Evolutionary conservation across 2,888 invertebrate genomes (phyloP), one percentile per base, ranked within the genome.

Genomic region (Eurytoma californica): DNA sequence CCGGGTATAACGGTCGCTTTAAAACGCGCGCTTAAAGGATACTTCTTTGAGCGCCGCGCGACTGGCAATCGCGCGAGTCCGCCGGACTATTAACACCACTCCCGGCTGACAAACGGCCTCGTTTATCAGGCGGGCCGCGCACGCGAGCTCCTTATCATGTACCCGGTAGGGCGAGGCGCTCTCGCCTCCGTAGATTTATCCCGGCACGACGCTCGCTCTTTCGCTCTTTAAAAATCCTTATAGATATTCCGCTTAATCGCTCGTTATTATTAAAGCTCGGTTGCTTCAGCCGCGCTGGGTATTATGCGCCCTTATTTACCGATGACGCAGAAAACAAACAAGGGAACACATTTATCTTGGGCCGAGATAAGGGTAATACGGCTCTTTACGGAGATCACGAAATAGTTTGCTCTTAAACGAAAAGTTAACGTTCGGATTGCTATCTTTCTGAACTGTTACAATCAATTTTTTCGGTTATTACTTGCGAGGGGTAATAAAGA

Each of bases 291-390:
- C 51, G 7, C 28, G 16, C 13, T 16, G 5, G 1, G n/a, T 18
- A 13, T 20, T 57, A 30, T n/a, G 5, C 16, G 18, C 20, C 30
- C 47, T 55, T 76, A 70, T 76, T 76, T 53, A 70, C 63, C 69
- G 65, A 77, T 77, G 69, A 69, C 63, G 69, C 28, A 61, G 63
- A 65, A 78, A 78, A 78, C 68, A 78, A 78, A 78, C 30, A 58
- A 72, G 51, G 60, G 61, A 53, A 13, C 3, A 55, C 55, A 69
- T 51, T 76, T 69, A 76, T 76, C 76, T 51, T 13, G 4, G 12
- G 5, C 12, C 14, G 20, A 67, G 58, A 74, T 73, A 65, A 65
- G 57, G 73, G 39, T 57, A 73, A 65, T 18, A 14, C 20, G 39
- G 13, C 14, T 65, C 5, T 55, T 14, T 51, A 24, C 39, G 61